Evolutionary conservation across 2,797 vertebrate species (phyloP).

Genomic region (Hephaestus fuliginosus): DNA sequence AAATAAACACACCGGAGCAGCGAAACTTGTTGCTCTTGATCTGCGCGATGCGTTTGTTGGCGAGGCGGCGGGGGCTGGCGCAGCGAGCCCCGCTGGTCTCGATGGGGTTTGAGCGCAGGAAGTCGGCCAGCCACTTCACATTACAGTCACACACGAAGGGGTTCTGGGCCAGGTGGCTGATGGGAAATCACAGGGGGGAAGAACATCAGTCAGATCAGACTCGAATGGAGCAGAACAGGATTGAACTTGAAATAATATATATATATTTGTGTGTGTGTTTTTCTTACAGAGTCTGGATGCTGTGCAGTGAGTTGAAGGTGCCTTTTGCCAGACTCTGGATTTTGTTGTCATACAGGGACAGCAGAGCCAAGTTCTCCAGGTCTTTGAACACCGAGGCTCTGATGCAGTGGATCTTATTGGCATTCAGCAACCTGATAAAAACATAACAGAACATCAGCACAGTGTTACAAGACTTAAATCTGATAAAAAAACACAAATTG

Average conservation of each 20-base stretch:
- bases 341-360: conserved; percentile 98
- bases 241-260: neutral
- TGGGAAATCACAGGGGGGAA: conserved; percentile 52
- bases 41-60: conserved; percentile 98
- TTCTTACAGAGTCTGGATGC: conserved; percentile 97
- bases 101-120: conserved; percentile 94
- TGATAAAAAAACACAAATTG: neutral
- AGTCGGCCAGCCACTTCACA: conserved; percentile 96
- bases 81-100: conserved; percentile 98
- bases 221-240: conserved; percentile 1
- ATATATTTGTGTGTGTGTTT: neutral
- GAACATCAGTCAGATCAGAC: conserved; percentile 28
- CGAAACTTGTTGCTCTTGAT: conserved; percentile 99
- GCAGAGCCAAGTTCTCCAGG: conserved; percentile 94
- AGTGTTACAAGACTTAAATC: neutral
- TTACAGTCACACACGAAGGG: conserved; percentile 98
- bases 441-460: neutral
- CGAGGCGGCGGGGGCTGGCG: conserved; percentile 94
- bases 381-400: conserved; percentile 92
- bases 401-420: conserved; percentile 98
- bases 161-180: conserved; percentile 97
- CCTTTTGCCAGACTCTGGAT: conserved; percentile 97
- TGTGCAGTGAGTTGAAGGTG: conserved; percentile 92
- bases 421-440: conserved; percentile 91
- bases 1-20: conserved; percentile 90